Evolutionary conservation across 1,140 invertebrate genomes (phyloP).

Genomic region (Gonioctena quinquepunctata): DNA sequence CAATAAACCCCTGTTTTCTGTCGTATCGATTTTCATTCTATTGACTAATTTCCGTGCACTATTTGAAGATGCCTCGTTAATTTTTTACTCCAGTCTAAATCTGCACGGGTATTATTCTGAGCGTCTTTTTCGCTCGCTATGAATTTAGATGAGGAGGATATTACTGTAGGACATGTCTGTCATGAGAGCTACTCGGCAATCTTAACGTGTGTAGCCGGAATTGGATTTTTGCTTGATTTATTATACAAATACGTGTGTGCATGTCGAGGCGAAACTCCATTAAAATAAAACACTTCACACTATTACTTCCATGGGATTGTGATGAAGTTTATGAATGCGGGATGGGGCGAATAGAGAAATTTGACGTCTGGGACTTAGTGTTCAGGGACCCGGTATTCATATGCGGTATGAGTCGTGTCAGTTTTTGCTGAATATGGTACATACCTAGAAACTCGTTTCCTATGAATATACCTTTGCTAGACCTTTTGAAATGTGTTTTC

Average conservation of each 20-base stretch:
- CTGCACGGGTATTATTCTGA: slow-evolving; percentile 17
- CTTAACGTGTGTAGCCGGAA: slow-evolving; percentile 29
- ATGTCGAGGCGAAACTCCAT: slow-evolving; percentile 19
- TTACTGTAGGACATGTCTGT: slow-evolving; percentile 31
- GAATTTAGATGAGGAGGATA: slow-evolving; percentile 33
- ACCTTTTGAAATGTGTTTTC: too few species aligned
- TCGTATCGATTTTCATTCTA: too few species aligned
- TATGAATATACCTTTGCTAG: too few species aligned
- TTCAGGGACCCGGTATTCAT: too few species aligned
- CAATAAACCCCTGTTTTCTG: too few species aligned
- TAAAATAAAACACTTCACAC: slow-evolving; percentile 19
- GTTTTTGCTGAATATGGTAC: too few species aligned
- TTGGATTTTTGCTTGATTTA: slow-evolving; percentile 37
- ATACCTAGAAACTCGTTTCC: too few species aligned
- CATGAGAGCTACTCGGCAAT: slow-evolving; percentile 24
- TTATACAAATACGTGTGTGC: slow-evolving; percentile 34
- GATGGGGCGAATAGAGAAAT: too few species aligned
- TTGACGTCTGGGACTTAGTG: too few species aligned
- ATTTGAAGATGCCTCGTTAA: slow-evolving; percentile 8
- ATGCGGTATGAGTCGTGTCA: too few species aligned
- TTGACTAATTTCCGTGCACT: too few species aligned
- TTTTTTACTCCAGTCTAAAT: slow-evolving; percentile 24
- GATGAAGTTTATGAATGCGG: not conserved
- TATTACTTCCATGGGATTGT: slow-evolving; percentile 4
- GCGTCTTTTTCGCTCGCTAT: slow-evolving; percentile 24